Percentiles rank a stretch among this genome's conserved stretches.
Conservation (phyloP, 2,797 vertebrate genomes). For the Notolepis coatsorum region DNA sequence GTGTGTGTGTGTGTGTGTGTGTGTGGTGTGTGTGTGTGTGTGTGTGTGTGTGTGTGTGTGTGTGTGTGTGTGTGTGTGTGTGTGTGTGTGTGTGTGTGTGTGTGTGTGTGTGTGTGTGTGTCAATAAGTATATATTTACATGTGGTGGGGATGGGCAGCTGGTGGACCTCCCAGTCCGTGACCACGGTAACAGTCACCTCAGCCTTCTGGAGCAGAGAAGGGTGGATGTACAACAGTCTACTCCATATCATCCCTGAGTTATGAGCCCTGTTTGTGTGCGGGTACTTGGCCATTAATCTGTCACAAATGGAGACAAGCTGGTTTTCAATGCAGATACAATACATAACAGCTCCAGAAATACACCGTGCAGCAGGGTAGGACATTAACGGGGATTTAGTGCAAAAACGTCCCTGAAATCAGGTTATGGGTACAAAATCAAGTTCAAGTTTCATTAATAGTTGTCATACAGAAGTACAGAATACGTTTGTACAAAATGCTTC, state of each 20-base stretch:
- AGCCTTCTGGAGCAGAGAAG: conserved; percentile 62
- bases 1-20: background rate
- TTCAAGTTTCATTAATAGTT: too few relatives aligned
- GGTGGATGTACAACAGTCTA: conserved; percentile 59
- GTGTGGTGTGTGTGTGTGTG: background rate
- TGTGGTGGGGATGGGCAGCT: conserved; percentile 57
- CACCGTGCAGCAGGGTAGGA: too few relatives aligned
- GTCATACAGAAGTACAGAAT: too few relatives aligned
- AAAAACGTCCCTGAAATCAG: too few relatives aligned
- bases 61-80: background rate
- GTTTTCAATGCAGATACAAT: too few relatives aligned
- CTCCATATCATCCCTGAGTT: conserved; percentile 65
- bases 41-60: background rate
- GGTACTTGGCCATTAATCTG: conserved; percentile 67
- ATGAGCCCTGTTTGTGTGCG: conserved; percentile 37
- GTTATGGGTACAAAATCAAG: too few relatives aligned
- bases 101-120: too few relatives aligned
- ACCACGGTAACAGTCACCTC: conserved; percentile 62
- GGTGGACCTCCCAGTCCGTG: conserved; percentile 39
- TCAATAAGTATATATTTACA: too few relatives aligned
- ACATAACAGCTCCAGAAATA: too few relatives aligned
- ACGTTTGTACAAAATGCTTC: too few relatives aligned
- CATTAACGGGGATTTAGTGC: too few relatives aligned
- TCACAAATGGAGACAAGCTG: background rate
- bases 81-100: background rate